Base-by-base conservation (phyloP, 2,113 vertebrate genomes). In the Channa argus region DNA sequence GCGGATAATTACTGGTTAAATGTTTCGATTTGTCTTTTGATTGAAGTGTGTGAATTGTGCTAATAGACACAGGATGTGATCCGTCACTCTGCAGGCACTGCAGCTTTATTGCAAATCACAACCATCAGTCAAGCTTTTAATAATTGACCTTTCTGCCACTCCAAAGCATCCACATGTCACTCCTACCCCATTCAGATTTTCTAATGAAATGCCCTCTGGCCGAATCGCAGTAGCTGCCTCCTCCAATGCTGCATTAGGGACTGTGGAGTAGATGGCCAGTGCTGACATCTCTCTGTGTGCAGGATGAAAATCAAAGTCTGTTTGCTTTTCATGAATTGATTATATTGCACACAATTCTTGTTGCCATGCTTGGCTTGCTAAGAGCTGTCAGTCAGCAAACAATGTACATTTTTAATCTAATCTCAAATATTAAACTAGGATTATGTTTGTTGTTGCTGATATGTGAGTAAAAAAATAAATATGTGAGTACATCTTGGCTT, bases 351-450 rank as follows among this genome's bases (percentile, higher is more conserved):
- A 45, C 72, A 15, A 46, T 69, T 71, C 13, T 79, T 61, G 54
- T 46, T 3, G 6, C 37, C 65, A 65, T 54, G 44, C 24, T 37
- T 44, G 52, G 6, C 53, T 77, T 74, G 79, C 79, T 80, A 76
- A 79, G 61, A 80, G 84, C 73, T 87, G 79, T 81, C 72, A 84
- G 79, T 24, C 24, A 2, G 24, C 24, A 24, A 24, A 24, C 24
- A 24, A 24, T 24, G 24, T 24, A 24, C 24, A 24, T 24, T 24
- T 24, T 24, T 24, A 24, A 24, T 24, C 24, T 24, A 24, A 24
- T 24, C 24, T 24, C 24, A 24, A 24, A 24, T 24, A 24, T 24
- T 24, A 24, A 24, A 24, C 24, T 24, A 24, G 24, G 1, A 24
- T 24, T 24, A 24, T 24, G 24, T 24, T 24, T 24, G 24, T 24